phyloP scores from a whole-genome alignment of 2,113 vertebrate species.

The Acanthisitta chloris region DNA sequence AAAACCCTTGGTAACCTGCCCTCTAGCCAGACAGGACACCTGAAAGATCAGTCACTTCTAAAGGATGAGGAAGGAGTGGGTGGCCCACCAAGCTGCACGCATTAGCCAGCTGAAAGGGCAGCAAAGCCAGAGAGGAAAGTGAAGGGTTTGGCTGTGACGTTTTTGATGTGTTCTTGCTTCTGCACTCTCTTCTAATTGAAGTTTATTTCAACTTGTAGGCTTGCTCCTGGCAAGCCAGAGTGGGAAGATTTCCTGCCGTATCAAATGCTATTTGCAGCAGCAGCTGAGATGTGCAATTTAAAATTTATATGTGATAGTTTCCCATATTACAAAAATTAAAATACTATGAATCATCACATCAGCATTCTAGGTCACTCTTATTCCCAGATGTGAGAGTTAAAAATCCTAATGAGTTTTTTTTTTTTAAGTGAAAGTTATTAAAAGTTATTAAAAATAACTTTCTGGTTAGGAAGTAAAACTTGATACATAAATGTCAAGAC shows the following conservation, averaged over 20 bases:
- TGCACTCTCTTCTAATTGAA: neutral
- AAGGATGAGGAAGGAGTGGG: neutral
- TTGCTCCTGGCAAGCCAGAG: slow-evolving; percentile 6
- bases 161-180: neutral
- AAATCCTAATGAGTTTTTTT: slow-evolving; percentile 37
- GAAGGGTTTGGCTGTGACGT: neutral
- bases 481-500: neutral
- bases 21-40: neutral
- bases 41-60: neutral
- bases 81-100: neutral
- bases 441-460: slow-evolving; percentile 57
- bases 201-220: neutral
- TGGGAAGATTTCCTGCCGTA: neutral
- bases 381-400: slow-evolving; percentile 54
- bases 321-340: slow-evolving; percentile 33
- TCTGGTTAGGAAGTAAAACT: slow-evolving; percentile 41
- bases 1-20: neutral
- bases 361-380: slow-evolving; percentile 58
- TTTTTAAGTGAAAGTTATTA: slow-evolving; percentile 34
- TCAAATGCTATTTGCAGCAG: neutral
- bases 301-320: neutral
- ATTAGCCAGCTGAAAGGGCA: neutral
- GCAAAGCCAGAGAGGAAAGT: neutral
- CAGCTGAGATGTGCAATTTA: slow-evolving; percentile 16
- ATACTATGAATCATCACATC: slow-evolving; percentile 30